phyloP scores from a whole-genome alignment of 64 coral and sea anemone genomes.

The Montipora cactus region DNA sequence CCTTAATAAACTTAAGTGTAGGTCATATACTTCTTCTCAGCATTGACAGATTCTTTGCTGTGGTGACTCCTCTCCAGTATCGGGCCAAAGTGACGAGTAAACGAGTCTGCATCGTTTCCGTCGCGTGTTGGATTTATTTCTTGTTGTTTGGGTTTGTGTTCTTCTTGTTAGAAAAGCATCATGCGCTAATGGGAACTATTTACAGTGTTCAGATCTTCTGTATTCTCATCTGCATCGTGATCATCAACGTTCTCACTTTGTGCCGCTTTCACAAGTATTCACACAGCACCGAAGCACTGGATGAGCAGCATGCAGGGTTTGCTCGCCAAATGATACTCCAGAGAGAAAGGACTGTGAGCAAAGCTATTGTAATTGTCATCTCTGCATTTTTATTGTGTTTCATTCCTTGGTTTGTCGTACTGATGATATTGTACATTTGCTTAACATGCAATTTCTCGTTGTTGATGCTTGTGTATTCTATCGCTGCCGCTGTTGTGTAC shows the following conservation, averaged over 20 bases:
- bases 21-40: too few species aligned
- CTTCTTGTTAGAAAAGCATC: too few species aligned
- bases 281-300: not conserved
- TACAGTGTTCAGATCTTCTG: too few species aligned
- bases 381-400: not conserved
- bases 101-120: too few species aligned
- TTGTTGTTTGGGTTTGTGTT: too few species aligned
- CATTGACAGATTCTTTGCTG: too few species aligned
- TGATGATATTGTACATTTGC: not conserved
- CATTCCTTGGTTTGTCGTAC: not conserved
- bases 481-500: not conserved
- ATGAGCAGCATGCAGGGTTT: not conserved
- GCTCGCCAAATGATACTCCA: not conserved
- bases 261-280: not conserved
- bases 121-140: too few species aligned
- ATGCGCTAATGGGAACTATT: too few species aligned
- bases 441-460: not conserved
- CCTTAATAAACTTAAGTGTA: too few species aligned
- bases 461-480: not conserved
- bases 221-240: too few species aligned
- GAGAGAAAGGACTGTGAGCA: conserved; percentile 5
- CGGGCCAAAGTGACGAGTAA: too few species aligned
- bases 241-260: not conserved
- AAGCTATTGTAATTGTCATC: conserved; percentile 4
- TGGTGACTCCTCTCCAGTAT: too few species aligned